Evolutionary conservation across 1,140 invertebrate species (phyloP).

Genomic region (Adelges cooleyi): DNA sequence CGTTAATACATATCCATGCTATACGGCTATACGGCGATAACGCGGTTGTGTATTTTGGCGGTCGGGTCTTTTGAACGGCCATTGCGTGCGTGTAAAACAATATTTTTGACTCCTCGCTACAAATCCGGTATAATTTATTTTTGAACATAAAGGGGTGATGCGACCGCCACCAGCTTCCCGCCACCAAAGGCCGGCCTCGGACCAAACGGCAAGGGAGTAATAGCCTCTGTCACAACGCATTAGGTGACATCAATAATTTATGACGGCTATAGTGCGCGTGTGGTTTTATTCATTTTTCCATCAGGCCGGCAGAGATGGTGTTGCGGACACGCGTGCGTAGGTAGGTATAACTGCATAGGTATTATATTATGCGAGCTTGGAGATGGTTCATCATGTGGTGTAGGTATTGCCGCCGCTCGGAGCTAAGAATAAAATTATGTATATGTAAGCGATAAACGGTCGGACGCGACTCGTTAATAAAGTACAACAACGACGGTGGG

Average conservation of each 20-base stretch:
- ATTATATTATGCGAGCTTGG: too few species aligned
- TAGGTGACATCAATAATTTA: constrained; percentile 15
- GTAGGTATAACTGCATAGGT: not conserved
- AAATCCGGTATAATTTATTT: not conserved
- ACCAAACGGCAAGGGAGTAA: not conserved
- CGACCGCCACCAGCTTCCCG: too few species aligned
- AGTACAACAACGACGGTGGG: not conserved
- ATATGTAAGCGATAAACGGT: not conserved
- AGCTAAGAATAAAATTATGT: not conserved
- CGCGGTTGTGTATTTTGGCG: not conserved
- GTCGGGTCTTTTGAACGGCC: not conserved
- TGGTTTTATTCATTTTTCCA: not conserved
- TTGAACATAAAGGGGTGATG: not conserved
- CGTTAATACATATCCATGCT: too few species aligned
- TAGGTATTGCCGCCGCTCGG: not conserved
- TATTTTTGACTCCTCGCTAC: not conserved
- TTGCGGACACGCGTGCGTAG: too few species aligned
- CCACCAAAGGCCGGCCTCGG: too few species aligned
- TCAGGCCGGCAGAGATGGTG: not conserved
- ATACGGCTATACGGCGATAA: too few species aligned
- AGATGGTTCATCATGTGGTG: too few species aligned
- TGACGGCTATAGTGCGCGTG: not conserved
- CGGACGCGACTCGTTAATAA: too few species aligned
- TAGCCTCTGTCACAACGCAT: not conserved
- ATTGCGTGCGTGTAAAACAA: not conserved